These are phyloP conservation scores for Macrotis lagotis DNA, from an alignment of 2,113 vertebrate species.

Conservation along the genomic window DNA sequence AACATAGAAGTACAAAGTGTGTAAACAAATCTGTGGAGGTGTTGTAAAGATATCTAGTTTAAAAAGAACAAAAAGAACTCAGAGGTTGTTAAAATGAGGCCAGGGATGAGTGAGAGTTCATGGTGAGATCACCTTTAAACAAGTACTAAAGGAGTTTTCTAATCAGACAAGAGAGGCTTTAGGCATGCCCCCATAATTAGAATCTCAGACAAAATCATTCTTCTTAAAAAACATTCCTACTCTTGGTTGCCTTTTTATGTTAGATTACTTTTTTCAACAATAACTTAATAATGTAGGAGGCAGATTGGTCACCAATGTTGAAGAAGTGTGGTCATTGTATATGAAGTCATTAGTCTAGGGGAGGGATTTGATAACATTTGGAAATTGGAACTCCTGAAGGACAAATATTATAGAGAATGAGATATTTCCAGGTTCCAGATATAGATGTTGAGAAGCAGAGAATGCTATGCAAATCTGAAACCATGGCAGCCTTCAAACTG, in stretches of 20 bases:
- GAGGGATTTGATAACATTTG: neutral
- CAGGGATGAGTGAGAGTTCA: neutral
- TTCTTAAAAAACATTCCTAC: neutral
- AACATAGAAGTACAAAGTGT: neutral
- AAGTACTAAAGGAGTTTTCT: neutral
- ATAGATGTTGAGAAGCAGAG: neutral
- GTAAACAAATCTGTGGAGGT: neutral
- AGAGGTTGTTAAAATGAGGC: neutral
- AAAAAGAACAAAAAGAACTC: neutral
- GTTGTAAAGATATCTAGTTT: conserved; percentile 29
- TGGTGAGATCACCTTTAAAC: neutral
- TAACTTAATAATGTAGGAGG: neutral
- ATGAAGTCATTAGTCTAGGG: neutral
- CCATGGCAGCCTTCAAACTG: no score
- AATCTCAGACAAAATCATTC: neutral
- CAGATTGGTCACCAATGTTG: neutral
- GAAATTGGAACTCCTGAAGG: neutral
- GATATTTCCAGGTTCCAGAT: neutral
- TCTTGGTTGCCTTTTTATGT: neutral
- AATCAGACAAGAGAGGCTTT: neutral
- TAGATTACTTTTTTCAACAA: neutral
- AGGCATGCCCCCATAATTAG: neutral
- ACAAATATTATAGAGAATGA: neutral
- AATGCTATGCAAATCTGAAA: no score
- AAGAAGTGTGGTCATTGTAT: no score